A percentile compares a stretch with the other conserved stretches of the same genome.
Conservation (phyloP, 2,113 vertebrate genomes). For the Zootoca vivipara region DNA sequence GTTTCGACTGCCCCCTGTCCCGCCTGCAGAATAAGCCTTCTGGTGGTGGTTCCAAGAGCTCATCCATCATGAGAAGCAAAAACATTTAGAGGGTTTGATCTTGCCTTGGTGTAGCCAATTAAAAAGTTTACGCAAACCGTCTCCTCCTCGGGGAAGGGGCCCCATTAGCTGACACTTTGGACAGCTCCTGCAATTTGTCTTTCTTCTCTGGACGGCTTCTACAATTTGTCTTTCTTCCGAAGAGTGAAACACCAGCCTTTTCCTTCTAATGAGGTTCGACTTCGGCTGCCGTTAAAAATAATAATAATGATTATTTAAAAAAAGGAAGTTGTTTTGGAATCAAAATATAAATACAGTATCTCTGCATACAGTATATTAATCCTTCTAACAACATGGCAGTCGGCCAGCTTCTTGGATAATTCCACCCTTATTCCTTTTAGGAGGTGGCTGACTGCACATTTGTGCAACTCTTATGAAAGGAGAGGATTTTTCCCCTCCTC, state of each 20-base stretch:
- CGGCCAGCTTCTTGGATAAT: slow-evolving; percentile 27
- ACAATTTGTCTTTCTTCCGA: slow-evolving; percentile 3
- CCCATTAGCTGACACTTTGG: background rate
- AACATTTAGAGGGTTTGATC: background rate
- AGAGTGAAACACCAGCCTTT: rapidly evolving
- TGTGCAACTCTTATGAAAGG: slow-evolving; percentile 42
- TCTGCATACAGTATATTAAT: background rate
- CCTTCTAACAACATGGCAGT: background rate
- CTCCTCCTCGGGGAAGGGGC: background rate
- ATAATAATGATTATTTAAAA: background rate
- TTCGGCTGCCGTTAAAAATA: background rate
- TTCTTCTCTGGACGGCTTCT: background rate
- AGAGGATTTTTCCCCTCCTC: slow-evolving; percentile 41
- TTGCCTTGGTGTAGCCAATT: background rate
- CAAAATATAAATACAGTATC: slow-evolving; percentile 15
- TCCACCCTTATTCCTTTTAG: slow-evolving; percentile 44
- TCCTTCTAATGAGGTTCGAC: background rate
- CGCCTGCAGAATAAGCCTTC: slow-evolving; percentile 4
- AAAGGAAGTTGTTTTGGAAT: background rate
- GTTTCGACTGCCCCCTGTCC: background rate
- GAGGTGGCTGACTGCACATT: slow-evolving; percentile 46
- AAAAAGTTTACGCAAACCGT: slow-evolving; percentile 24
- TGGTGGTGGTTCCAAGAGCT: background rate
- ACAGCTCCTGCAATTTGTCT: background rate
- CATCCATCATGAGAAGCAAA: background rate